Evolutionary conservation across 2,113 vertebrate genomes (phyloP).

Genomic region (Ascaphus truei): DNA sequence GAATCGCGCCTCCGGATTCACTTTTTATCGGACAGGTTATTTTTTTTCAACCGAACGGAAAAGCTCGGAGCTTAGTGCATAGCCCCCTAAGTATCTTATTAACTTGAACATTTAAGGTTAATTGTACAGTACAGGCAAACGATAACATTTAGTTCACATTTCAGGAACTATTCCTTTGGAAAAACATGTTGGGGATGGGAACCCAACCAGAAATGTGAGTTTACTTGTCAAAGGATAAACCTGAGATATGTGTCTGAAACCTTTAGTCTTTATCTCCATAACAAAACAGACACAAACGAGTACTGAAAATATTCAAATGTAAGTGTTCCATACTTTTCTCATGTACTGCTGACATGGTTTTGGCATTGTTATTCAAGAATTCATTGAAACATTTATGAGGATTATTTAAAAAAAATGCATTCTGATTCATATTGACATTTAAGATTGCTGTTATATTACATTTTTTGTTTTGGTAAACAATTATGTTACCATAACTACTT

Average conservation of each 20-base stretch:
- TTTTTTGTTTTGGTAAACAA: slow-evolving; percentile 29
- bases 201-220: slow-evolving; percentile 10
- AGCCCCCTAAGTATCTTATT: too few species aligned
- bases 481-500: slow-evolving; percentile 26
- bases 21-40: too few species aligned
- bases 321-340: neutral
- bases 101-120: too few species aligned
- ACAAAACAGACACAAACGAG: neutral
- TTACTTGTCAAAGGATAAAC: neutral
- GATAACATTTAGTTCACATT: too few species aligned
- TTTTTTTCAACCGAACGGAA: too few species aligned
- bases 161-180: too few species aligned
- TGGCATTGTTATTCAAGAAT: neutral
- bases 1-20: too few species aligned
- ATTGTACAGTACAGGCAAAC: too few species aligned
- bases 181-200: too few species aligned
- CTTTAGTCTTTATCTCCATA: slow-evolving; percentile 9
- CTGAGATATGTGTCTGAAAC: too few species aligned
- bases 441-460: neutral
- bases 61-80: too few species aligned
- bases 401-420: neutral
- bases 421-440: slow-evolving; percentile 19
- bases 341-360: slow-evolving; percentile 6
- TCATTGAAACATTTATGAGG: neutral
- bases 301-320: neutral